phyloP scores from a whole-genome alignment of 2,113 vertebrate genomes.

The Cyrtonyx montezumae region DNA sequence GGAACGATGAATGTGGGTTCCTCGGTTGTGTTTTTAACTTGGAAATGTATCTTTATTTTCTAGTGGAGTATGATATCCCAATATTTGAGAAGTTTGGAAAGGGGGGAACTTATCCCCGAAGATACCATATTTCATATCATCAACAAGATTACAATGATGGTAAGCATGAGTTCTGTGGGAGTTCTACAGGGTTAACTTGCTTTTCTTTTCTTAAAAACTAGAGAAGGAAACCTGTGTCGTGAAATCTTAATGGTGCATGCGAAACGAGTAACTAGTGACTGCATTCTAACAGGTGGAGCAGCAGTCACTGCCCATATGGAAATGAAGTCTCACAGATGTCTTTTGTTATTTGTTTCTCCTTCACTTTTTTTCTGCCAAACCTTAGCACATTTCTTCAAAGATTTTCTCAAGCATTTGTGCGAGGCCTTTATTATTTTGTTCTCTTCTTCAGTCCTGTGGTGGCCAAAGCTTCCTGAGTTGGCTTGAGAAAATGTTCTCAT shows the following conservation, averaged over 20 bases:
- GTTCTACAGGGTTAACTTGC: background rate
- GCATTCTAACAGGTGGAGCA: background rate
- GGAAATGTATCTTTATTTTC: conserved; percentile 20
- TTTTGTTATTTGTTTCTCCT: background rate
- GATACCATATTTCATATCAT: conserved; percentile 92
- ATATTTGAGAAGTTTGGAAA: conserved; percentile 97
- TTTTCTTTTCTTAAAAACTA: background rate
- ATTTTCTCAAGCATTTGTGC: background rate
- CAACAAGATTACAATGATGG: conserved; percentile 96
- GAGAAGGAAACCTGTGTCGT: background rate
- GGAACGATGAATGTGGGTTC: background rate
- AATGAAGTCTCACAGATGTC: background rate
- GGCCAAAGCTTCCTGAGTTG: background rate
- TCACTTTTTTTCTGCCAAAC: background rate
- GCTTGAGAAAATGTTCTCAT: background rate
- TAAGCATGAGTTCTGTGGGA: conserved; percentile 57
- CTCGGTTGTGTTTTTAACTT: background rate
- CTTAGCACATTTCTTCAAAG: background rate
- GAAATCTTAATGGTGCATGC: background rate
- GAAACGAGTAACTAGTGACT: background rate
- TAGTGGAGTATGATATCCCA: conserved; percentile 92
- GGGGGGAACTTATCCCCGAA: conserved; percentile 95
- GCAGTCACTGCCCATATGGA: background rate
- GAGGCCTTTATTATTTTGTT: fast-evolving
- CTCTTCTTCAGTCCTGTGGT: background rate